Conservation (phyloP, 2,888 invertebrate species). For the Cataglyphis rosenhaueri region DNA sequence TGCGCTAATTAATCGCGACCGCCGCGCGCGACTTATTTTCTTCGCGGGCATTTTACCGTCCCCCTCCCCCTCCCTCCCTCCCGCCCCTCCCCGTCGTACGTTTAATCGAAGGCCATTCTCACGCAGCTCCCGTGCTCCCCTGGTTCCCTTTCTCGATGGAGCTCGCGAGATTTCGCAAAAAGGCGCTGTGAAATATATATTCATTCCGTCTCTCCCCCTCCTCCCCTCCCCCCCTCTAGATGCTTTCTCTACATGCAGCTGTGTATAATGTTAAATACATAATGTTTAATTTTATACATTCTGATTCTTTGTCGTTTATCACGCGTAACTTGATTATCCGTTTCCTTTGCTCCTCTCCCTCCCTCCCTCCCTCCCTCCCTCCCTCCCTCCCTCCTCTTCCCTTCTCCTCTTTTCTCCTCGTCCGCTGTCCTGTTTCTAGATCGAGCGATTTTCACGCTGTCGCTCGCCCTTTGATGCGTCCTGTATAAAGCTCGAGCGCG, state of each 20-base stretch:
- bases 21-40: conserved; percentile 41
- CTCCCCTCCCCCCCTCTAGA: neutral
- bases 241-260: neutral
- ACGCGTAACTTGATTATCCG: too few species aligned
- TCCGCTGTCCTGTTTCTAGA: neutral
- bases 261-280: too few species aligned
- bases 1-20: conserved; percentile 47
- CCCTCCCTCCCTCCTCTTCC: too few species aligned
- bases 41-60: conserved; percentile 35
- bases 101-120: conserved; percentile 44
- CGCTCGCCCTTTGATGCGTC: conserved; percentile 65
- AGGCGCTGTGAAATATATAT: neutral
- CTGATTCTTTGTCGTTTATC: neutral
- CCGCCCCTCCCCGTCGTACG: conserved; percentile 5
- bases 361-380: too few species aligned
- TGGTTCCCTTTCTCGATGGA: neutral
- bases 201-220: neutral
- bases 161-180: neutral
- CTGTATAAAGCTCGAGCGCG: conserved; percentile 72
- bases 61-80: neutral
- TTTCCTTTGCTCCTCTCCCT: neutral
- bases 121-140: conserved; percentile 9
- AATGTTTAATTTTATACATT: neutral
- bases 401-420: neutral
- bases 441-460: conserved; percentile 17